Evolutionary conservation across 1,140 invertebrate species (phyloP), one percentile per base, ranked within the genome.

Genomic region (Drosophila nikananu): DNA sequence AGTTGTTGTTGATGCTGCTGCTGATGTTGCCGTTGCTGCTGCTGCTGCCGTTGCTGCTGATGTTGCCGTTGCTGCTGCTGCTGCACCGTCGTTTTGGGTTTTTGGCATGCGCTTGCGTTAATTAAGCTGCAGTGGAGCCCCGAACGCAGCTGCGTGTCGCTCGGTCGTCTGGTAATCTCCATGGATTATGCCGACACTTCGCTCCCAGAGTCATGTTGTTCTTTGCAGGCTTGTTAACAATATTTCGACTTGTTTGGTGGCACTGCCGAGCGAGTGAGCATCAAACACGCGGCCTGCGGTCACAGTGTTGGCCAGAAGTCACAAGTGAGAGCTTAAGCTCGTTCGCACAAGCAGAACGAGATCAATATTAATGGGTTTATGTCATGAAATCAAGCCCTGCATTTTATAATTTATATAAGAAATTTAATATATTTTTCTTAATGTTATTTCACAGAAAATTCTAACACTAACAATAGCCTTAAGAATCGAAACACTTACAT

Each of bases 161-260:
- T 58, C 60, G 79, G 80, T 70, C 52, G 61, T 51, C 78, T 89
- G 81, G 84, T 87, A 87, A 87, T 89, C 84, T 87, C 84, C 77
- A 75, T 75, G 84, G 84, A 89, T 87, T 87, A 87, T 89, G 83
- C 74, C 84, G 77, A 81, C 84, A 87, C 86, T 89, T 49, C 49
- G 30, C 72, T 77, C 71, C 83, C 71, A 81, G 75, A 87, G 83
- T 71, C 83, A 73, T 86, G 83, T 86, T 73, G 83, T 81, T 77
- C 84, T 86, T 86, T 89, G 84, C 83, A 80, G 72, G 80, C 84
- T 90, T 87, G 84, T 87, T 87, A 87, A 87, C 84, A 83, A 87
- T 84, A 87, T 87, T 84, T 79, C 77, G 70, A 89, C 63, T 81
- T 81, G 82, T 84, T 75, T 51, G 25, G 35, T 39, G 54, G 32